These are phyloP conservation scores for Nemotelus pantherinus DNA, from an alignment of 2,888 invertebrate species.

Conservation along the genomic window DNA sequence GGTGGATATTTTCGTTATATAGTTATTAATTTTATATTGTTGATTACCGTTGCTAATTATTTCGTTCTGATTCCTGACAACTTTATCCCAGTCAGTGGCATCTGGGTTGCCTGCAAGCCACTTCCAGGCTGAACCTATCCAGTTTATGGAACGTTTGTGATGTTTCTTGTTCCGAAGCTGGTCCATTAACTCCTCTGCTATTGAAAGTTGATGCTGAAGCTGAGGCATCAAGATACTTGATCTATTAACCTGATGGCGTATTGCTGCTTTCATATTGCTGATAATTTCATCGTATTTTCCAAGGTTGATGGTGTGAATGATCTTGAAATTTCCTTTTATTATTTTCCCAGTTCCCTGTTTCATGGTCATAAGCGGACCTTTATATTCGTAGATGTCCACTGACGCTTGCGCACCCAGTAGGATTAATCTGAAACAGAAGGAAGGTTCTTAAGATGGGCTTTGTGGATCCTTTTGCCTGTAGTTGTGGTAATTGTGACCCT, in stretches of 20 bases:
- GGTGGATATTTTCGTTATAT: no score
- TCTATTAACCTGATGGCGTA: neutral
- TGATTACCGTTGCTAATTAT: constrained; percentile 43
- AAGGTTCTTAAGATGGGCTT: no score
- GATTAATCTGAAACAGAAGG: neutral
- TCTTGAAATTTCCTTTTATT: neutral
- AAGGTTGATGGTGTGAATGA: constrained; percentile 6
- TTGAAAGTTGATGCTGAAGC: constrained; percentile 7
- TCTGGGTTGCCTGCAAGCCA: constrained; percentile 47
- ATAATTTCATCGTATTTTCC: neutral
- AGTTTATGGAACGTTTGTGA: constrained; percentile 44
- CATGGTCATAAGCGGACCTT: neutral
- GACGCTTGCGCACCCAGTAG: neutral
- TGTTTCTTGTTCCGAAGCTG: constrained; percentile 25
- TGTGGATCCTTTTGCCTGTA: neutral
- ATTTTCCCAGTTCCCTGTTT: neutral
- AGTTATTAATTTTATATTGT: constrained; percentile 42
- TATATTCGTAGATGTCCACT: neutral
- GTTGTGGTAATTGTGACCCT: neutral
- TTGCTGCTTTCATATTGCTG: neutral
- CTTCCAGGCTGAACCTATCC: constrained; percentile 46
- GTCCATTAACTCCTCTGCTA: neutral
- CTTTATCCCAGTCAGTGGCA: constrained; percentile 38
- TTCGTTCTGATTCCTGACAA: constrained; percentile 35
- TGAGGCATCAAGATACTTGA: neutral